A percentile compares a stretch with the other conserved stretches of the same genome.
These are phyloP conservation scores for Synanthedon vespiformis DNA, from an alignment of 2,888 invertebrate genomes.

Conservation along the genomic window DNA sequence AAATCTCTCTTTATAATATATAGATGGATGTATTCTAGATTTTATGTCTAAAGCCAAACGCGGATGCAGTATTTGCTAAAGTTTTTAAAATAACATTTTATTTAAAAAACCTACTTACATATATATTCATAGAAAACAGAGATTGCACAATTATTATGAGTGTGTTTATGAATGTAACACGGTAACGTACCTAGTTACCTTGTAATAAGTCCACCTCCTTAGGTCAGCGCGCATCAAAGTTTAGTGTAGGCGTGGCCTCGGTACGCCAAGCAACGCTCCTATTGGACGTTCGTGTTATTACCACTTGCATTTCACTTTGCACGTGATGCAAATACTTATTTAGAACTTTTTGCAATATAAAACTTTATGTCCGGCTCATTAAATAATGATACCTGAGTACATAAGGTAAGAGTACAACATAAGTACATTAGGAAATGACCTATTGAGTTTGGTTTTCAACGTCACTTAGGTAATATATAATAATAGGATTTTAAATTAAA, in stretches of 20 bases:
- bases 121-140: not conserved
- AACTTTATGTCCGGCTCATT: too few relatives aligned
- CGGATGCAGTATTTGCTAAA: too few relatives aligned
- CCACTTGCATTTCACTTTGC: conserved; percentile 56
- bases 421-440: too few relatives aligned
- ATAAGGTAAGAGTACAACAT: too few relatives aligned
- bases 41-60: too few relatives aligned
- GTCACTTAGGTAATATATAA: too few relatives aligned
- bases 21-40: too few relatives aligned
- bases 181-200: not conserved
- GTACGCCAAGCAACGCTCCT: conserved; percentile 24
- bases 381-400: too few relatives aligned
- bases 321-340: conserved; percentile 32
- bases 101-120: not conserved
- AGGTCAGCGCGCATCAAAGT: conserved; percentile 23
- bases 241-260: conserved; percentile 50
- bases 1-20: too few relatives aligned
- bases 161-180: not conserved
- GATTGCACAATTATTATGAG: not conserved
- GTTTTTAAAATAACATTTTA: too few relatives aligned
- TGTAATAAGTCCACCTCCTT: conserved; percentile 2
- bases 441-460: too few relatives aligned
- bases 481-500: too few relatives aligned
- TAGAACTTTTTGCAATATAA: not conserved
- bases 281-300: conserved; percentile 43